Evolutionary conservation across 1,140 invertebrate species (phyloP), one percentile per base, ranked within the genome.

Genomic region (Megathymus violae): DNA sequence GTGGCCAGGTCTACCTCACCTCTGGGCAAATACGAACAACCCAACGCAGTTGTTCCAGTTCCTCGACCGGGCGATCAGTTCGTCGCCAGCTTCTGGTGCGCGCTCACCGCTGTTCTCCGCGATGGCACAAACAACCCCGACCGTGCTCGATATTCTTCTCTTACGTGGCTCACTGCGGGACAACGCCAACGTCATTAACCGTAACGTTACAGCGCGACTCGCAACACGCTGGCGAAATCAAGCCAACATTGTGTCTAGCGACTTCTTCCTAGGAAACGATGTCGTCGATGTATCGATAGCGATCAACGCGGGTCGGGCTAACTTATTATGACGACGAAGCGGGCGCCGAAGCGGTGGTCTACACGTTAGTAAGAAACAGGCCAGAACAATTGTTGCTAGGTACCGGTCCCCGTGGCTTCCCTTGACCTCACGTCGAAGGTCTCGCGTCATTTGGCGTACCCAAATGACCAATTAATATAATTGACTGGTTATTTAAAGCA

Each of bases 101-200:
- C 74, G 84, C 0, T 93, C 93, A 44, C 93, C 93, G 0, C 76
- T 95, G 16, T 95, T 95, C 93, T 95, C 96, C 0, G 93, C 95
- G 0, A 97, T 97, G 96, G 95, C 95, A 0, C 95, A 97, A 85
- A 92, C 96, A 17, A 97, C 96, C 0, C 95, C 96, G 0, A 92
- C 92, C 11, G 91, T 94, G 0, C 82, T 95, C 27, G 95, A 96
- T 59, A 91, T 96, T 34, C 84, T 96, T 5, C 92, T 96, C 43
- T 67, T 85, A 1, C 87, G 92, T 36, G 93, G 94, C 4, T 95
- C 95, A 5, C 79, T 97, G 11, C 85, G 96, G 13, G 92, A 93
- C 14, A 92, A 96, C 78, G 95, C 96, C 0, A 93, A 96, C 69
- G 86, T 82, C 0, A 93, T 95, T 7, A 96, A 96, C 78, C 84